Evolutionary conservation across 53 echinoderm and acorn worm genomes (phyloP).

Genomic region (Temnopleurus reevesii): DNA sequence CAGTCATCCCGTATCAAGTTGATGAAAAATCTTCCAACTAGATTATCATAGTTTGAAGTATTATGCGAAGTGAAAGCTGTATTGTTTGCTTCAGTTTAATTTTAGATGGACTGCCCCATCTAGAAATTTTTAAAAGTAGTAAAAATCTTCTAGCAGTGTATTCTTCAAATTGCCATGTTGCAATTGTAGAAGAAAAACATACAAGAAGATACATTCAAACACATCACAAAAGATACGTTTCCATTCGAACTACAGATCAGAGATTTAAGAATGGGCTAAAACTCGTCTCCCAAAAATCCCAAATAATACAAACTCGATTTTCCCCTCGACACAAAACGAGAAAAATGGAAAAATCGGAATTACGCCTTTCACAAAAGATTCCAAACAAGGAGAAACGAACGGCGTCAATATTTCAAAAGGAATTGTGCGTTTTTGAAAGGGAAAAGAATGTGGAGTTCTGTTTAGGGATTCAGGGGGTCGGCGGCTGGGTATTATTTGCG

Average conservation of each 20-base stretch:
- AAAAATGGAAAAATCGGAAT: not conserved
- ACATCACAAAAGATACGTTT: not conserved
- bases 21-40: no score
- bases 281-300: not conserved
- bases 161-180: no score
- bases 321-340: not conserved
- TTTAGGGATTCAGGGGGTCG: conserved; percentile 3
- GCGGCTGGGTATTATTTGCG: conserved; percentile 7
- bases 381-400: not conserved
- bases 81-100: no score
- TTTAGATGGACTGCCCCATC: no score
- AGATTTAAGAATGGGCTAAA: not conserved
- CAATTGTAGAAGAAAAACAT: no score
- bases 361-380: not conserved
- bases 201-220: not conserved
- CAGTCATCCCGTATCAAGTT: no score
- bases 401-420: conserved; percentile 20
- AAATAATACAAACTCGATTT: not conserved
- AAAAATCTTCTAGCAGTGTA: no score
- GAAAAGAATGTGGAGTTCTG: not conserved
- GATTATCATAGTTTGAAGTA: no score
- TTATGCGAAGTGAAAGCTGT: no score
- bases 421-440: not conserved
- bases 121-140: no score
- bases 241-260: not conserved